Base-by-base conservation (phyloP, 1,140 invertebrate genomes). In the Mamestra configurata region DNA sequence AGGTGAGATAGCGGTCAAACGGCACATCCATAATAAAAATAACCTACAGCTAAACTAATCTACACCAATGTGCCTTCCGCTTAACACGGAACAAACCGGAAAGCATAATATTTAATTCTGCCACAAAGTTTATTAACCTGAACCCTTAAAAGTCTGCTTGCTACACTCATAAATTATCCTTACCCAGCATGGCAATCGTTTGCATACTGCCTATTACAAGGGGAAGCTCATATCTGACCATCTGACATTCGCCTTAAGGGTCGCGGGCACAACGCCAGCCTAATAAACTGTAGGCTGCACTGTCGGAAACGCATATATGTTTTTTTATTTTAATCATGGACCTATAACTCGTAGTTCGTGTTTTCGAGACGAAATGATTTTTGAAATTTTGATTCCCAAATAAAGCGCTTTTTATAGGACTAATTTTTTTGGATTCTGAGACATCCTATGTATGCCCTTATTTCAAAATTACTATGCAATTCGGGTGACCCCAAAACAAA, bases 191-290 rank as follows among this genome's bases (percentile, higher is more conserved):
- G 80, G 49, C 68, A 80, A 71, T 80, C 22, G 51, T 80, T 82
- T 83, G 80, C 80, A 84, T 79, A 75, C 27, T 18, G 51, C 51
- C 18, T 49, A 68, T 79, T 76, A 55, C 31, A 77, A 84, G 77
- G 75, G 81, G 81, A 82, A 81, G 73, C 49, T 81, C 53, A 37
- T 80, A 71, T 79, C 81, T 68, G 22, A 15, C 31, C 37, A 81
- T 81, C 79, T 84, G 76, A 81, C 75, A 35, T 20, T 37, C 10
- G 61, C 40, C 37, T 55, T 77, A 51, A 66, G 59, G 31, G n/a
- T 40, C 18, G 5, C 20, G 59, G 27, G 27, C 27, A 31, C 5
- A 35, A 37, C n/a, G 20, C 40, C 18, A 20, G 22, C 24, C 37
- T 37, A 27, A 53, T 55, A 53, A 51, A 35, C 22, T 43, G 31